Base-by-base conservation (phyloP, 2,113 vertebrate genomes). In the Acrocephalus kingi region DNA sequence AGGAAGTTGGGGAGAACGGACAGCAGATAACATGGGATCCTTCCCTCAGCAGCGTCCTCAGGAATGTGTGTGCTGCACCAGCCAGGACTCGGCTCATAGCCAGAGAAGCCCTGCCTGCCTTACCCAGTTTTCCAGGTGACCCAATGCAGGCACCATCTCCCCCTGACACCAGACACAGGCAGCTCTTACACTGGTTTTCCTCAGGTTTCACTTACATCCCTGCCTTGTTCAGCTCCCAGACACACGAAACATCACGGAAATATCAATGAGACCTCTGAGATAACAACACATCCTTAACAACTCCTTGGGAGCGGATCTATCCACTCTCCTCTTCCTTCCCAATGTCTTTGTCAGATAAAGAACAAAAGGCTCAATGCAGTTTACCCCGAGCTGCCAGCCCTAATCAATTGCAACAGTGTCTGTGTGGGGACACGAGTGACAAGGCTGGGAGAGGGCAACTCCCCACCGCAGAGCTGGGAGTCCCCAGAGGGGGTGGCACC, bases 1-100 rank as follows among this genome's bases (percentile, higher is more conserved):
- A 24, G 35, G 3, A 10, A 10, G 17, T 0, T 2, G 14, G 18
- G 73, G 19, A 81, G 56, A 11, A 21, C 0, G 18, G 21, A 9
- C 1, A 8, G 46, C 28, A 25, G 33, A 4, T 19, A 31, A 11
- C 13, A 4, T 0, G 0, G 12, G 68, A 43, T 45, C 66, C 51
- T 41, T 59, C 48, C 49, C 78, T n/a, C 0, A 0, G 54, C 37
- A 56, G 24, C 25, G 24, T 11, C 77, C 75, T 15, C 3, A 3
- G 31, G 31, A 11, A 11, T 0, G 15, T 1, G 5, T 0, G 3
- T 4, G 67, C 55, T 13, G 37, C 46, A 8, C 10, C 67, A 21
- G 74, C 61, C 35, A 35, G 35, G 35, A 13, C 37, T 21, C 3
- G 0, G 41, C 59, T 62, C 56, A 7, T 7, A 28, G 71, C 43